Conservation (phyloP, 2,888 invertebrate species). For the Trisateles emortualis region DNA sequence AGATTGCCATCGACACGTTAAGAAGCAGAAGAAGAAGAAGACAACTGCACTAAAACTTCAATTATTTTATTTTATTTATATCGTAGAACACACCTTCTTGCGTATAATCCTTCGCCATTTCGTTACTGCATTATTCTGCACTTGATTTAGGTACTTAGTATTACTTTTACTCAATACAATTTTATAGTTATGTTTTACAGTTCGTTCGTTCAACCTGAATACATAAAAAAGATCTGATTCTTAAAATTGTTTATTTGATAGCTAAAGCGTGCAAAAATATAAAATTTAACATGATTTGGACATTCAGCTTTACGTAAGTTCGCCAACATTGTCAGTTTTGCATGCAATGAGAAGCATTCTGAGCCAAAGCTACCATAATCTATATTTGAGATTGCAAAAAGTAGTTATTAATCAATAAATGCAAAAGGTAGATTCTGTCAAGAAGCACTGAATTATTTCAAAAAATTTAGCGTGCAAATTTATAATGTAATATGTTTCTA, state of each 20-base stretch:
- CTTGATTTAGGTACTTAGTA: no score
- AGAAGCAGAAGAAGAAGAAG: no score
- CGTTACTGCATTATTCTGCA: no score
- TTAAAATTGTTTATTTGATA: background rate
- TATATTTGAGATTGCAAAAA: background rate
- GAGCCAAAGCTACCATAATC: background rate
- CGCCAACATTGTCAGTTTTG: background rate
- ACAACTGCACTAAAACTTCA: no score
- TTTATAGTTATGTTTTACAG: background rate
- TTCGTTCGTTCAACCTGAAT: background rate
- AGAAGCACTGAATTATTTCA: background rate
- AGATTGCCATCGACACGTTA: no score
- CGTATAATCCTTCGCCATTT: no score
- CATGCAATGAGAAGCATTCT: conserved; percentile 6
- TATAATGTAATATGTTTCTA: no score
- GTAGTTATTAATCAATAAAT: conserved; percentile 5
- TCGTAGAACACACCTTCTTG: no score
- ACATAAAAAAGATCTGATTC: background rate
- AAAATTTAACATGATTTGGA: background rate
- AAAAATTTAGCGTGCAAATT: no score
- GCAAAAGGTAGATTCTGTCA: background rate
- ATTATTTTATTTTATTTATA: no score
- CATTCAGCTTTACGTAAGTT: background rate
- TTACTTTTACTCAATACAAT: background rate
- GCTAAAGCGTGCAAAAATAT: conserved; percentile 1